These are phyloP conservation scores for Barypeithes pellucidus DNA, from an alignment of 2,888 invertebrate genomes.

Conservation along the genomic window DNA sequence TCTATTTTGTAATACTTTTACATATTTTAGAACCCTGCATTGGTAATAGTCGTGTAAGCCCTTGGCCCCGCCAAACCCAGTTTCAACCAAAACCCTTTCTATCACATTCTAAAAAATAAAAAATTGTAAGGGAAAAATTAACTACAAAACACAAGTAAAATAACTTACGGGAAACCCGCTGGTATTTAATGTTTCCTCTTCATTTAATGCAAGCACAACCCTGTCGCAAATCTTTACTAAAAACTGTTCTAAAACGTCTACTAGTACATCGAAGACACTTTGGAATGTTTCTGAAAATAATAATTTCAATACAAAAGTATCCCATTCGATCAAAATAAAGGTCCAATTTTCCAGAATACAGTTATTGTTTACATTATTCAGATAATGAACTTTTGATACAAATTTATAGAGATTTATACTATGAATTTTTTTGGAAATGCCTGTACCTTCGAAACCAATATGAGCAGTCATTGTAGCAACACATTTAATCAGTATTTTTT, in stretches of 20 bases:
- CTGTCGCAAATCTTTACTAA: constrained; percentile 70
- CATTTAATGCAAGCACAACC: constrained; percentile 73
- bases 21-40: constrained; percentile 66
- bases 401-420: too few species aligned
- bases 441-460: constrained; percentile 72
- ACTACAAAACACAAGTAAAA: not conserved
- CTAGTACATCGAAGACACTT: constrained; percentile 71
- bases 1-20: constrained; percentile 63
- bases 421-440: constrained; percentile 68
- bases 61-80: constrained; percentile 75
- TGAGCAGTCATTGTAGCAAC: constrained; percentile 73
- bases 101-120: constrained; percentile 72
- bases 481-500: constrained; percentile 70
- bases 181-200: constrained; percentile 68
- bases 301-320: too few species aligned
- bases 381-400: too few species aligned
- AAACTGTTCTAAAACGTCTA: constrained; percentile 72
- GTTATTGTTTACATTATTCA: too few species aligned
- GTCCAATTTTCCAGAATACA: too few species aligned
- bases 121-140: not conserved
- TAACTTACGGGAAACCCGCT: constrained; percentile 72
- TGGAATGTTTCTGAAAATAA: constrained; percentile 68
- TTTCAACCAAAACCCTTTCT: constrained; percentile 76
- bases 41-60: constrained; percentile 76
- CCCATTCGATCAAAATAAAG: too few species aligned